Conservation (phyloP, 2,113 vertebrate species). For the Naja naja region DNA sequence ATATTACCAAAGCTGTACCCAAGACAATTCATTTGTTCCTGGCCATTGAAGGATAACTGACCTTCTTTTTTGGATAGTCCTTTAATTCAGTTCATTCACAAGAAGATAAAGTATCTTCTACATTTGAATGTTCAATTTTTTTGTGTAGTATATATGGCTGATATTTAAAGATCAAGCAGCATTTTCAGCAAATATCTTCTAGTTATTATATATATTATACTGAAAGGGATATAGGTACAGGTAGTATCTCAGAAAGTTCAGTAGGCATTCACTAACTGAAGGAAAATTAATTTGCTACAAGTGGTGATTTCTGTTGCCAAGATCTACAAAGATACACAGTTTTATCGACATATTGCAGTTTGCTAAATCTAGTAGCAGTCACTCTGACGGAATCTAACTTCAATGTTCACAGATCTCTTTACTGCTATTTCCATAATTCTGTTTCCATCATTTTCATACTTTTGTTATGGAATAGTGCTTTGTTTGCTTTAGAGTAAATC, state of each 20-base stretch:
- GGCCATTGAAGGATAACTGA: not conserved
- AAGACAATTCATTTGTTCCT: not conserved
- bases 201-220: not conserved
- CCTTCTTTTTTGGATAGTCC: not conserved
- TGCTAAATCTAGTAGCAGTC: not conserved
- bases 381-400: not conserved
- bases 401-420: not conserved
- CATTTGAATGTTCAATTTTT: not conserved
- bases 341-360: not conserved
- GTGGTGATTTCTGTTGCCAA: not conserved
- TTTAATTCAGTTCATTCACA: not conserved
- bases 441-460: not conserved
- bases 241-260: not conserved
- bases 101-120: not conserved
- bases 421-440: not conserved
- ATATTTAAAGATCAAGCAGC: not conserved
- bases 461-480: not conserved
- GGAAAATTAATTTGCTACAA: not conserved
- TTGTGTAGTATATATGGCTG: not conserved
- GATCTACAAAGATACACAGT: not conserved
- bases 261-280: not conserved
- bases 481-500: constrained; percentile 5
- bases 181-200: not conserved
- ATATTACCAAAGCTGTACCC: not conserved
- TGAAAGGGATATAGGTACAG: not conserved